Base-by-base conservation (phyloP, 2,113 vertebrate species). In the human (Homo sapiens) region DNA sequence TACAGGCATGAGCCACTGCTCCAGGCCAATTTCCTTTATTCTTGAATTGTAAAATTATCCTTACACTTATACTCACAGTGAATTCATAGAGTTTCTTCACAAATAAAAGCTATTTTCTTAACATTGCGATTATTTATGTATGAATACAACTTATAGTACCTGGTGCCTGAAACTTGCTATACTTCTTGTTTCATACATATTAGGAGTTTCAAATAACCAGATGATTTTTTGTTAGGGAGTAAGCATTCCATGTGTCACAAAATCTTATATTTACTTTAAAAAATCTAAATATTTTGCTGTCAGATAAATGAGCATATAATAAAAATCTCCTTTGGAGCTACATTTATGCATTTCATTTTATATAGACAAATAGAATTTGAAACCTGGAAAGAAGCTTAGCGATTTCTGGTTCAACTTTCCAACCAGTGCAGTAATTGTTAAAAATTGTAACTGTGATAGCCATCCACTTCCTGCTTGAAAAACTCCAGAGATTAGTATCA, bases 301-400 rank as follows among this genome's bases (percentile, higher is more conserved):
- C 40, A 84, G 40, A 84, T 35, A 92, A 75, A 75, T 81, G 17
- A 86, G 17, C 23, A 64, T 82, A n/a, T 18, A 88, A 25, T 40
- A 59, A 79, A 92, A 86, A 43, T 32, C 13, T 59, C 30, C 16
- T 82, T 88, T 92, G 84, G 43, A 75, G 4, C 18, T 78, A 57
- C 14, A 17, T 73, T 30, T 68, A 8, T 30, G 2, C 32, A 59
- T 83, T 89, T 97, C 52, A 89, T 89, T 92, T 95, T 82, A 92
- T 92, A 52, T 72, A 52, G 27, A 96, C 92, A 90, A 93, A 50
- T n/a, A 43, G 57, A 81, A 45, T 78, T 32, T 89, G 35, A 84
- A 35, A 80, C 35, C 72, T 50, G 40, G 76, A 61, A 59, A 89
- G 68, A 79, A 93, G 66, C 5, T 30, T 52, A 50, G 55, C 70